Evolutionary conservation across 2,797 vertebrate genomes (phyloP).

Genomic region (Tiaroga cobitis): DNA sequence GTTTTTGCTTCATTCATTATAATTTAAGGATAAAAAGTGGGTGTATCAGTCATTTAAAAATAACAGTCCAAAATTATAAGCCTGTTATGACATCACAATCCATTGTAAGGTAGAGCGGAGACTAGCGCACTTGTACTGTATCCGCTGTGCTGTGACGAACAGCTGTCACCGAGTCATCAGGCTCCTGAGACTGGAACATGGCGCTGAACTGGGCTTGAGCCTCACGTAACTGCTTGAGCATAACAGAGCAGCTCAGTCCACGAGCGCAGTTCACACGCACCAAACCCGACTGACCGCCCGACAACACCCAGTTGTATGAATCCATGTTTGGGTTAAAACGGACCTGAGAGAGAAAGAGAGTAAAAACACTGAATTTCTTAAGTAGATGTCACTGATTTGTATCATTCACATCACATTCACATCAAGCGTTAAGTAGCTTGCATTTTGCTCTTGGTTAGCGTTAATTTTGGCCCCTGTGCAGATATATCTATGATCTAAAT

Average conservation of each 20-base stretch:
- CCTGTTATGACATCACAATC: background rate
- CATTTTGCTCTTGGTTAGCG: background rate
- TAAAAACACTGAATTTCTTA: background rate
- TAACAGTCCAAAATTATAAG: background rate
- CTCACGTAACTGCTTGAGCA: constrained; percentile 72
- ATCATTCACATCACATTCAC: background rate
- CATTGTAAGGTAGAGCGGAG: background rate
- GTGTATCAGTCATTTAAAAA: constrained; percentile 17
- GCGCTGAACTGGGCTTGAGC: constrained; percentile 74
- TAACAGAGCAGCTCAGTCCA: constrained; percentile 73
- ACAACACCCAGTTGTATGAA: constrained; percentile 85
- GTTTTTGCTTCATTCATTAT: constrained; percentile 32
- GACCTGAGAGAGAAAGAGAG: constrained; percentile 75
- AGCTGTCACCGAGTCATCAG: constrained; percentile 19
- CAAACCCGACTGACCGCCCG: constrained; percentile 87
- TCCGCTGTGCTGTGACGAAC: constrained; percentile 56
- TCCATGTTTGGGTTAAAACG: constrained; percentile 93
- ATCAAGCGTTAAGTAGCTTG: background rate
- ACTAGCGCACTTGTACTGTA: constrained; percentile 57
- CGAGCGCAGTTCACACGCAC: constrained; percentile 85
- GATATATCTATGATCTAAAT: background rate
- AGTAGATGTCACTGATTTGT: background rate
- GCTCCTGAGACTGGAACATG: constrained; percentile 65
- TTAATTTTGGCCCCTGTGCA: background rate
- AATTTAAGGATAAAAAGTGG: constrained; percentile 47